Percentiles rank a stretch among this genome's conserved stretches.
Evolutionary conservation across 2,888 invertebrate genomes (phyloP).

Genomic region (Griposia aprilina): DNA sequence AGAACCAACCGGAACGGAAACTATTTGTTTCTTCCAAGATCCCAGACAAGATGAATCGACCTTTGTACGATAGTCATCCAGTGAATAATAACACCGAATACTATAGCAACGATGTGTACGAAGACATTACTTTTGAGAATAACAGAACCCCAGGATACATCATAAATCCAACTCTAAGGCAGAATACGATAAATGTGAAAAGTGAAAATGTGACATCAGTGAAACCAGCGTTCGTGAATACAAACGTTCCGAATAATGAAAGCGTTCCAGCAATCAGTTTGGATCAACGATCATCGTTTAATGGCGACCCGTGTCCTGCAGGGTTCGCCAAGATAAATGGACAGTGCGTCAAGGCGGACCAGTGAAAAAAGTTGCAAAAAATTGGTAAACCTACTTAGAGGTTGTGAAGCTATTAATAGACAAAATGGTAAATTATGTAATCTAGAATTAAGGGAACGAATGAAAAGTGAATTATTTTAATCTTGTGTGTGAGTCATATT

Average conservation of each 20-base stretch:
- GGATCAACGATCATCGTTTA: conserved; percentile 77
- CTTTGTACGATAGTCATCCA: conserved; percentile 53
- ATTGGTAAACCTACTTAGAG: background rate
- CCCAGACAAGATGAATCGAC: conserved; percentile 49
- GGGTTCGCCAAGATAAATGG: conserved; percentile 77
- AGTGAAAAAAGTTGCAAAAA: conserved; percentile 21
- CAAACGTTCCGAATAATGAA: conserved; percentile 46
- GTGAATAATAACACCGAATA: conserved; percentile 35
- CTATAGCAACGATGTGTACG: conserved; percentile 42
- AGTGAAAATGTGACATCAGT: conserved; percentile 58
- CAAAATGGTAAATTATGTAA: conserved; percentile 8
- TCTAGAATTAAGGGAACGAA: background rate
- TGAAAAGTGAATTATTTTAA: conserved; percentile 10
- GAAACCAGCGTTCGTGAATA: conserved; percentile 28
- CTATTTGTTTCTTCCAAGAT: conserved; percentile 60
- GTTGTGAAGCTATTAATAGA: conserved; percentile 6
- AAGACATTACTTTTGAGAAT: conserved; percentile 22
- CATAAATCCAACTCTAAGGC: conserved; percentile 18
- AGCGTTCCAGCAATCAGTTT: conserved; percentile 67
- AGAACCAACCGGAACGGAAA: conserved; percentile 62
- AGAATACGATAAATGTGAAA: conserved; percentile 27
- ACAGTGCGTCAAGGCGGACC: conserved; percentile 74
- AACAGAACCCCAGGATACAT: conserved; percentile 20
- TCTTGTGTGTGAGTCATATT: background rate
- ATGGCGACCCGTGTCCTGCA: conserved; percentile 78